Evolutionary conservation across 2,797 vertebrate species (phyloP).

Genomic region (Cephalopachus bancanus): DNA sequence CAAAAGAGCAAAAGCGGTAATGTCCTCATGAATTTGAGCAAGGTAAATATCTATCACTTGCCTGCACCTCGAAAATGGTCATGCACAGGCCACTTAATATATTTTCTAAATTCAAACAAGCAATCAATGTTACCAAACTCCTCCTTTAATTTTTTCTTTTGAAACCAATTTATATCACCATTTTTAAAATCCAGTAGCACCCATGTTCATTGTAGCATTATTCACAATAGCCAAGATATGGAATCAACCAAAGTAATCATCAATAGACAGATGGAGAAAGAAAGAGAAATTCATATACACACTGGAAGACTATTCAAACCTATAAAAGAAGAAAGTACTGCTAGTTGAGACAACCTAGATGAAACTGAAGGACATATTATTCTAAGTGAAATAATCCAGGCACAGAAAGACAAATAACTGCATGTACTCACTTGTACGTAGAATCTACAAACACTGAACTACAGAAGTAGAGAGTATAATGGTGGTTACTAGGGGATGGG

Average conservation of each 20-base stretch:
- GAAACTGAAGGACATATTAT: background rate
- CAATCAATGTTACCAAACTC: background rate
- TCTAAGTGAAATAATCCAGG: background rate
- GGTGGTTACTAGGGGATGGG: no score
- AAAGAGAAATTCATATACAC: background rate
- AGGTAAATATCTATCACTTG: background rate
- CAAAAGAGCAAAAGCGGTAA: background rate
- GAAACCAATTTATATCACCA: background rate
- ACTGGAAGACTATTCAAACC: background rate
- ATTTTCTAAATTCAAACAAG: constrained; percentile 39
- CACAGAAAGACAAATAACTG: background rate
- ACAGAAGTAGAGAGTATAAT: background rate
- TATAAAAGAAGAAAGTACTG: background rate
- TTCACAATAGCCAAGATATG: background rate
- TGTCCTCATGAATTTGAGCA: background rate
- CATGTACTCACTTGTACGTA: background rate
- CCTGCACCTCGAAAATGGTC: background rate
- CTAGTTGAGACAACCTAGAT: background rate
- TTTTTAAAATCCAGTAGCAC: background rate
- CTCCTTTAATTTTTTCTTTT: constrained; percentile 17
- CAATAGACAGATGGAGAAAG: background rate
- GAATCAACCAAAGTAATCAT: background rate
- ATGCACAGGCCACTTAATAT: background rate
- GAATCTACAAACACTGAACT: background rate
- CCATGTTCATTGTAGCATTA: background rate